These are phyloP conservation scores for Coecobrya sp. DNA, from an alignment of 2,888 invertebrate genomes.

Conservation along the genomic window DNA sequence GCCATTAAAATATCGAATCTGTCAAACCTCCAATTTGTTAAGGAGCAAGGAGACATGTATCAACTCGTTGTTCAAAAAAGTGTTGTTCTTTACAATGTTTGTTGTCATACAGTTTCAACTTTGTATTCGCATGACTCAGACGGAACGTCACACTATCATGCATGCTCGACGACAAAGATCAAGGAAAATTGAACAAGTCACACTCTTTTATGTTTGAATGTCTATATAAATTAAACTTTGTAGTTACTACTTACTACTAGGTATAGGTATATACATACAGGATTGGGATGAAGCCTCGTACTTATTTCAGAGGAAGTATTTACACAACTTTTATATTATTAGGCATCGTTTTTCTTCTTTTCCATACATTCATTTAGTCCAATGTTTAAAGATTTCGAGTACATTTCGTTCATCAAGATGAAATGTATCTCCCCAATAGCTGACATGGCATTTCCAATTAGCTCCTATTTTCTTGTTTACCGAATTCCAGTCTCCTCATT, in stretches of 20 bases:
- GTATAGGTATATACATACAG: neutral
- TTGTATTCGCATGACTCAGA: neutral
- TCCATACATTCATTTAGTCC: neutral
- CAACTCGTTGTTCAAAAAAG: slow-evolving; percentile 71
- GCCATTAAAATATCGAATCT: slow-evolving; percentile 81
- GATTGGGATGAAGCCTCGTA: no score
- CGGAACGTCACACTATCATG: slow-evolving; percentile 11
- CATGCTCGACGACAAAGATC: slow-evolving; percentile 72
- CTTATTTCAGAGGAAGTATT: neutral
- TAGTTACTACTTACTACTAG: no score
- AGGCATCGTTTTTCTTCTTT: slow-evolving; percentile 40
- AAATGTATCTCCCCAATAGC: slow-evolving; percentile 72
- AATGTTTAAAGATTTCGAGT: slow-evolving; percentile 72
- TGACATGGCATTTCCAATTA: slow-evolving; percentile 81
- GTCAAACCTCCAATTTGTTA: slow-evolving; percentile 83
- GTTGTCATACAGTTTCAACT: slow-evolving; percentile 27
- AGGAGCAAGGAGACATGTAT: slow-evolving; percentile 78
- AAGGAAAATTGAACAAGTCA: slow-evolving; percentile 69
- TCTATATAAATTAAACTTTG: slow-evolving; percentile 48
- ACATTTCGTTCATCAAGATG: slow-evolving; percentile 75
- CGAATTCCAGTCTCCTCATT: slow-evolving; percentile 62
- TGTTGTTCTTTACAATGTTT: slow-evolving; percentile 53
- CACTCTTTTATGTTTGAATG: slow-evolving; percentile 39
- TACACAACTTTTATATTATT: neutral
- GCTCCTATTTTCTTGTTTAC: slow-evolving; percentile 81